Evolutionary conservation across 1,140 invertebrate species (phyloP).

Genomic region (Chironomus tepperi): DNA sequence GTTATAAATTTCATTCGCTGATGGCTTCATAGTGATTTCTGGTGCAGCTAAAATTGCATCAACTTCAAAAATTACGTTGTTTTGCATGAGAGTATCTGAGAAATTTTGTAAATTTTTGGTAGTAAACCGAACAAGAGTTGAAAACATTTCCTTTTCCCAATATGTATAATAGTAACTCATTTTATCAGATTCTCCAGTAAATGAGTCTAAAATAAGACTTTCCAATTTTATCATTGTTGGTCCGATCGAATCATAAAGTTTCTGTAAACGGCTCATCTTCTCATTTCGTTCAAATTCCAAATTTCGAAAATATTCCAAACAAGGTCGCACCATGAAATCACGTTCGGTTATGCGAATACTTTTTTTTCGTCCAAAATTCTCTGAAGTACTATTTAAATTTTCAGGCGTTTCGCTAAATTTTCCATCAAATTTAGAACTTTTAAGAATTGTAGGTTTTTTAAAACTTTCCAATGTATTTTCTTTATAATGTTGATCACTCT

Average conservation of each 20-base stretch:
- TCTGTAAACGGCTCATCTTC: constrained; percentile 52
- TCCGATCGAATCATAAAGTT: constrained; percentile 61
- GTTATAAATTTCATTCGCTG: constrained; percentile 63
- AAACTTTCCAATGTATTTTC: not conserved
- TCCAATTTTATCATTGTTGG: constrained; percentile 76
- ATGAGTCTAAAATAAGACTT: constrained; percentile 57
- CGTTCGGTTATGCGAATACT: not conserved
- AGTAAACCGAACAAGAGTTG: constrained; percentile 44
- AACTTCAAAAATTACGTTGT: constrained; percentile 64
- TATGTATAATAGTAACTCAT: constrained; percentile 59
- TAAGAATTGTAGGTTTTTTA: not conserved
- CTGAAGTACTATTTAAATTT: not conserved
- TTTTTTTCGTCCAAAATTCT: not conserved
- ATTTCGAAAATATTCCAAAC: constrained; percentile 55
- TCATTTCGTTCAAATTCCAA: constrained; percentile 58
- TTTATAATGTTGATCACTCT: not conserved
- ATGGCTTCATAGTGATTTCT: constrained; percentile 64
- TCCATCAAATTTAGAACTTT: constrained; percentile 17
- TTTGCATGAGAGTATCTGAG: constrained; percentile 49
- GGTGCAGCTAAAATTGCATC: constrained; percentile 61
- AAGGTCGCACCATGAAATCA: constrained; percentile 22
- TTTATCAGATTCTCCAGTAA: constrained; percentile 49
- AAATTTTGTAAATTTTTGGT: constrained; percentile 62
- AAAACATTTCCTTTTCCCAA: constrained; percentile 62
- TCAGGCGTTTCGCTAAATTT: constrained; percentile 4